Percentiles rank a stretch among this genome's conserved stretches.
Evolutionary conservation across 2,888 invertebrate species (phyloP).

Genomic region (Teleiodes luculella): DNA sequence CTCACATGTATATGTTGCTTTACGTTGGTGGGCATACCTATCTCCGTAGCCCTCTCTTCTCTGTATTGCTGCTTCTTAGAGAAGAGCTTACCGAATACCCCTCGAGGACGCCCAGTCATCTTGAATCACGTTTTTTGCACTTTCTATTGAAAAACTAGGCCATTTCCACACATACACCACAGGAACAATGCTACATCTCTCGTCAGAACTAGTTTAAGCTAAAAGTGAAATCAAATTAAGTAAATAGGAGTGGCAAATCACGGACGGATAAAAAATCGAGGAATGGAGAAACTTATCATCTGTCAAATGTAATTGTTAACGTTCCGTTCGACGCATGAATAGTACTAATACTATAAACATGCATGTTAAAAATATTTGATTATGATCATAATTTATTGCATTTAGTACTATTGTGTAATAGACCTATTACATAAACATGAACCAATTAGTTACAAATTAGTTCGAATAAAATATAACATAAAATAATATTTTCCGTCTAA

Average conservation of each 20-base stretch:
- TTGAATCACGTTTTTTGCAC: slow-evolving; percentile 39
- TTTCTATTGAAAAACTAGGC: slow-evolving; percentile 38
- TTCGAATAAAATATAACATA: too few species aligned
- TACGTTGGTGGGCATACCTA: slow-evolving; percentile 91
- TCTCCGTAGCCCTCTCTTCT: slow-evolving; percentile 80
- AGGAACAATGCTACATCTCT: slow-evolving; percentile 55
- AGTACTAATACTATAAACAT: too few species aligned
- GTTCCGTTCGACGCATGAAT: slow-evolving; percentile 14
- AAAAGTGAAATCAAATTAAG: slow-evolving; percentile 44
- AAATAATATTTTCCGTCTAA: too few species aligned
- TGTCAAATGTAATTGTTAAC: slow-evolving; percentile 37
- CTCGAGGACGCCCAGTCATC: slow-evolving; percentile 73
- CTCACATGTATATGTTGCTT: slow-evolving; percentile 92
- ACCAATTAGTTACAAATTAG: too few species aligned
- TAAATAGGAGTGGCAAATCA: slow-evolving; percentile 70
- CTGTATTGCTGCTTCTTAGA: slow-evolving; percentile 64
- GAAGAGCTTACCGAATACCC: slow-evolving; percentile 74
- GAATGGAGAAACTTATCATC: slow-evolving; percentile 49
- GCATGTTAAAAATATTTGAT: too few species aligned
- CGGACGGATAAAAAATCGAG: slow-evolving; percentile 52
- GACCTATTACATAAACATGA: too few species aligned
- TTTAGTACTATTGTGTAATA: too few species aligned
- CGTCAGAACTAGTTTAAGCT: slow-evolving; percentile 32
- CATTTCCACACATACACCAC: slow-evolving; percentile 50
- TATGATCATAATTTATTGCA: too few species aligned